Evolutionary conservation across 2,888 invertebrate genomes (phyloP), one percentile per base, ranked within the genome.

Genomic region (Sarcophaga caerulescens): DNA sequence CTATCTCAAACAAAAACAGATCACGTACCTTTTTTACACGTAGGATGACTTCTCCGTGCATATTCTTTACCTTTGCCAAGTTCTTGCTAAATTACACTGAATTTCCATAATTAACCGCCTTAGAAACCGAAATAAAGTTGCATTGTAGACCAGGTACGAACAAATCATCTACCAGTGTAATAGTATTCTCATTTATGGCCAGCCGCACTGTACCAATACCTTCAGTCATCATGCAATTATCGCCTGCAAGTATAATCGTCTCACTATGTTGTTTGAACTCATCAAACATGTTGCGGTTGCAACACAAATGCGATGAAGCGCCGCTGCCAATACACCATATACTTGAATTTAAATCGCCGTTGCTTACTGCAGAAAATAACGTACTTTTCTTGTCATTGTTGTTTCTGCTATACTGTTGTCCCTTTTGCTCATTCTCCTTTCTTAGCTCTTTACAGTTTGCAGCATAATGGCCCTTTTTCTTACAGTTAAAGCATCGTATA

Each of bases 1-100:
- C 71, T 52, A 12, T 1, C 52, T 65, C 62, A 80, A 66, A 78
- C 14, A 85, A 44, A 78, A 76, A 85, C 17, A 85, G 35, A 70
- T 75, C 74, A 69, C 81, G 66, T 23, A 47, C 52, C 69, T 68
- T 68, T 3, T 74, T 14, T 25, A 63, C 74, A 74, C 63, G 62
- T 25, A 68, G n/a, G 12, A 57, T 12, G 11, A 23, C 25, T 35
- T 17, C 59, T 65, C 65, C 65, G 59, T 70, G 23, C 44, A 17
- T 65, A 52, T 74, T 59, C 44, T 25, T 60, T 4, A 65, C 19
- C 21, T 65, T 5, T 1, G n/a, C 74, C n/a, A 3, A 0, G 98
- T 97, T 74, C 96, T 96, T 21, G 10, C 21, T 52, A 52, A 84
- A 84, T 35, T 59, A 60, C 21, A 80, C 76, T 6, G 47, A 45